These are phyloP conservation scores for Cybosia mesomella DNA, from an alignment of 2,888 invertebrate species.

Conservation along the genomic window DNA sequence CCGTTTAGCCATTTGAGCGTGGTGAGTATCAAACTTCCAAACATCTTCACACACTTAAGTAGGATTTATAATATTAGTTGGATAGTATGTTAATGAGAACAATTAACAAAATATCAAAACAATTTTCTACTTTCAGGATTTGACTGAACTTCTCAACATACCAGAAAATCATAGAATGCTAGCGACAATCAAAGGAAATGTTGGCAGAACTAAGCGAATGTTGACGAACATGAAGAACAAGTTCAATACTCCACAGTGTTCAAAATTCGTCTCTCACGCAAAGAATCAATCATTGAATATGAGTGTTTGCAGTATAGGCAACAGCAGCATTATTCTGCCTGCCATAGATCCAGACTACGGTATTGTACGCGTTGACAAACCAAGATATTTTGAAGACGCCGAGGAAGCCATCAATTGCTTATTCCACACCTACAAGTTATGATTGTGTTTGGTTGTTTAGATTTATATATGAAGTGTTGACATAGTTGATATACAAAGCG, in stretches of 20 bases:
- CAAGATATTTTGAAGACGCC: conserved; percentile 77
- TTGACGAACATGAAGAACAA: conserved; percentile 64
- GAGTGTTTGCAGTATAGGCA: conserved; percentile 51
- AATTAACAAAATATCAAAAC: not conserved
- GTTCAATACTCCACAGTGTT: conserved; percentile 62
- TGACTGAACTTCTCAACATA: conserved; percentile 68
- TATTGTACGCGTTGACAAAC: conserved; percentile 70
- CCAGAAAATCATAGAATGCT: conserved; percentile 78
- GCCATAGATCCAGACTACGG: conserved; percentile 80
- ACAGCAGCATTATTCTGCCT: conserved; percentile 57
- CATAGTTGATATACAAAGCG: conserved; percentile 24
- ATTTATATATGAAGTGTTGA: conserved; percentile 19
- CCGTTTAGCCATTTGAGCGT: too few species aligned
- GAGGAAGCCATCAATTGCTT: conserved; percentile 78
- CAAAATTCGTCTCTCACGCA: conserved; percentile 60
- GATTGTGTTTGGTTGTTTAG: conserved; percentile 34
- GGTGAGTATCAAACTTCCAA: too few species aligned
- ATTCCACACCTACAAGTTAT: conserved; percentile 74
- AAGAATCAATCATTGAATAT: conserved; percentile 60
- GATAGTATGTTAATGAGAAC: not conserved
- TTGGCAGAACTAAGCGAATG: conserved; percentile 74
- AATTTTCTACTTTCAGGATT: conserved; percentile 64
- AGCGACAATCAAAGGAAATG: conserved; percentile 70
- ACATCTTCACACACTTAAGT: too few species aligned
- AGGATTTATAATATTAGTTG: not conserved